Percentiles rank a stretch among this genome's conserved stretches.
Conservation (phyloP, 1,140 invertebrate genomes). For the Megathymus violae region DNA sequence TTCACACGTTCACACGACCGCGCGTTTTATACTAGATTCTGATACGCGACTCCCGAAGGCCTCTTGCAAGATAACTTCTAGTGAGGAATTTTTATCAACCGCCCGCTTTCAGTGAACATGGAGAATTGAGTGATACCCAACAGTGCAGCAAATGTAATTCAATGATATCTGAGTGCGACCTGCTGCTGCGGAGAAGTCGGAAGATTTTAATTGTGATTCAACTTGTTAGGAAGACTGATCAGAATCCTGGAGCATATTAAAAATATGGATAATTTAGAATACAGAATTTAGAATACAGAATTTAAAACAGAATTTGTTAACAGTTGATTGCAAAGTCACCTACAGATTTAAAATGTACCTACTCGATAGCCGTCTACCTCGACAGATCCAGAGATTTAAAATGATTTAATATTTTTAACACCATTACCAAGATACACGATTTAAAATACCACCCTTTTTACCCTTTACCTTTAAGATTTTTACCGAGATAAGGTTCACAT, state of each 20-base stretch:
- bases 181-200: not conserved
- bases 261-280: not conserved
- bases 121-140: constrained; percentile 43
- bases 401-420: too few relatives aligned
- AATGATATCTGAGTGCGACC: constrained; percentile 32
- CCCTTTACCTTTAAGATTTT: too few relatives aligned
- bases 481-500: too few relatives aligned
- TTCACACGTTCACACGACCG: constrained; percentile 59
- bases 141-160: constrained; percentile 46
- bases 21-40: constrained; percentile 70
- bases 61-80: constrained; percentile 75
- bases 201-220: not conserved
- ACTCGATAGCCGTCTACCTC: too few relatives aligned
- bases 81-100: constrained; percentile 79
- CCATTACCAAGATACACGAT: too few relatives aligned
- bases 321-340: too few relatives aligned
- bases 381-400: too few relatives aligned
- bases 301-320: too few relatives aligned
- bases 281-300: too few relatives aligned
- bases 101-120: constrained; percentile 49
- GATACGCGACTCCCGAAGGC: constrained; percentile 66
- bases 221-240: not conserved
- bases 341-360: too few relatives aligned
- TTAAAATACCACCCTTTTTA: too few relatives aligned
- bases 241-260: not conserved